Conservation (phyloP, 2,113 vertebrate genomes). For the Cryptoleucopteryx plumbea region DNA sequence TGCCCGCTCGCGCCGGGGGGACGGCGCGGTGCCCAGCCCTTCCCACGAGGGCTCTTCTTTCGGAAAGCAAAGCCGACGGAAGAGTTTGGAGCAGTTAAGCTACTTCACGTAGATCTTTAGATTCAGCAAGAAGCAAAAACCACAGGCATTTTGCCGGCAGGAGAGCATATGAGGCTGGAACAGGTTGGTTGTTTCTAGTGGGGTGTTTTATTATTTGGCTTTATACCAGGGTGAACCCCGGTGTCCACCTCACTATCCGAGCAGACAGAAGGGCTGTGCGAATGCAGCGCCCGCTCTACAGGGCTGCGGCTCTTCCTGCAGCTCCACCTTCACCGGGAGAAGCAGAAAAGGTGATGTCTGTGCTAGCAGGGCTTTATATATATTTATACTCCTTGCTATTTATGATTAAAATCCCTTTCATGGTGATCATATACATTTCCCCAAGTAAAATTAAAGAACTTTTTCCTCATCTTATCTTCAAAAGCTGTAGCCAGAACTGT, state of each 20-base stretch:
- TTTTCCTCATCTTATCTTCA: background rate
- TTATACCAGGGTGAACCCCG: fast-evolving
- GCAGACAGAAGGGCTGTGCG: background rate
- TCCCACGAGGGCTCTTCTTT: background rate
- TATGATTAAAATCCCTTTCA: background rate
- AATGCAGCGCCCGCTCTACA: fast-evolving
- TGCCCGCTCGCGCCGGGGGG: no score
- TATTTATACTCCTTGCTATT: background rate
- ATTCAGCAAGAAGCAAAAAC: background rate
- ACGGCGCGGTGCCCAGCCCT: background rate
- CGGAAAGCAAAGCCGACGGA: no score
- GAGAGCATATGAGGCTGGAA: no score
- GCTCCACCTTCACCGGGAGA: background rate
- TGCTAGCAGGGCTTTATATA: background rate
- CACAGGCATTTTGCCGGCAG: no score
- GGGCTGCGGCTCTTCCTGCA: background rate
- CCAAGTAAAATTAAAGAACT: background rate
- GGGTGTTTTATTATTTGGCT: background rate
- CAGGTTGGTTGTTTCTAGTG: background rate
- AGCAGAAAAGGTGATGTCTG: background rate
- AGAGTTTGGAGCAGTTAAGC: background rate
- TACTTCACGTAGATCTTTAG: background rate
- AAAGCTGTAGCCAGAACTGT: background rate
- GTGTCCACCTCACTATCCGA: fast-evolving
- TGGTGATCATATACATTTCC: background rate